phyloP scores from a whole-genome alignment of 2,113 vertebrate species.

The Motacilla alba region DNA sequence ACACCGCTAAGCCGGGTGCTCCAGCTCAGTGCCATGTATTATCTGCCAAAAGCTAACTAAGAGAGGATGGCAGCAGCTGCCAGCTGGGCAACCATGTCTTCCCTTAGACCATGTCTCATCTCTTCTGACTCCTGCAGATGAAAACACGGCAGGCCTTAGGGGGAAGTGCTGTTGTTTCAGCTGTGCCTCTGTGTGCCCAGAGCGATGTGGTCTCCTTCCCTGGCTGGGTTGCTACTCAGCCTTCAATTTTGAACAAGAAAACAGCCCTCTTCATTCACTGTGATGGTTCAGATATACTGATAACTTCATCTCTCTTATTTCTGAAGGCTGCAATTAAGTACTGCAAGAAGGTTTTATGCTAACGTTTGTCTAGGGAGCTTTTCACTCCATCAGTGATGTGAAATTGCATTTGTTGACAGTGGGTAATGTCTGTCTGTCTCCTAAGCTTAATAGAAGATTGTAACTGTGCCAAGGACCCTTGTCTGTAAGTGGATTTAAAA shows the following conservation, averaged over 20 bases:
- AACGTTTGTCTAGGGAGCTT: conserved; percentile 48
- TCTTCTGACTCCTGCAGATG: neutral
- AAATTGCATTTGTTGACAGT: conserved; percentile 35
- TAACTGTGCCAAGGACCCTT: conserved; percentile 34
- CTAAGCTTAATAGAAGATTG: conserved; percentile 15
- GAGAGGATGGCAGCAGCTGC: neutral
- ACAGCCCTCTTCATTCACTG: neutral
- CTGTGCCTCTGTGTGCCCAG: rapidly evolving
- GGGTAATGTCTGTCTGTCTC: conserved; percentile 51
- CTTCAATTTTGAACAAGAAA: neutral
- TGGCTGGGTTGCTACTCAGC: neutral
- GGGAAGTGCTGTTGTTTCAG: neutral
- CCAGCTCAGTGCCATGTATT: neutral
- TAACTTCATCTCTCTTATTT: neutral
- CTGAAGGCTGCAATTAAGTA: conserved; percentile 43
- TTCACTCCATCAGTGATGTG: conserved; percentile 28
- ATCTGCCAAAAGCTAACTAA: neutral
- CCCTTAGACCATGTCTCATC: neutral
- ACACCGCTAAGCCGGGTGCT: neutral
- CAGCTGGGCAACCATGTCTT: neutral
- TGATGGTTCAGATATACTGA: neutral
- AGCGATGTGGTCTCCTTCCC: rapidly evolving
- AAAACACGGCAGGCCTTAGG: neutral
- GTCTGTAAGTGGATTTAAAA: conserved; percentile 32
- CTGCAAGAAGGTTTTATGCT: conserved; percentile 33